Base-by-base conservation (phyloP, 2,113 vertebrate genomes). In the Neogale vison region DNA sequence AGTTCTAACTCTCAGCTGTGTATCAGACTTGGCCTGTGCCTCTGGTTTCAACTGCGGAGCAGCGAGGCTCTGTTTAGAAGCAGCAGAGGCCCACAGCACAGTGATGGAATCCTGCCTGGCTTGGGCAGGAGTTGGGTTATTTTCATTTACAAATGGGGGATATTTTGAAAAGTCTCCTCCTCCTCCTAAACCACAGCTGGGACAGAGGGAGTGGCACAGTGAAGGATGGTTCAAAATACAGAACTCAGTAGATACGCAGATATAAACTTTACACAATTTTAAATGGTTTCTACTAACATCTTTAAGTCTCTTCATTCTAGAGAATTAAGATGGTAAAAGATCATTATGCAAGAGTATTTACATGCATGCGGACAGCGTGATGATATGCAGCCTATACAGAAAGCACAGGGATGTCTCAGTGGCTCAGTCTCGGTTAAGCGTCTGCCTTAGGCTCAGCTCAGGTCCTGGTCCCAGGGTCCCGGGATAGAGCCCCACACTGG, bases 1-100 rank as follows among this genome's bases (percentile, higher is more conserved):
- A 96, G 96, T 97, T 82, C 96, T 97, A 74, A 98, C 97, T 93
- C 83, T 97, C 67, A 96, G 95, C 74, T 83, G 88, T 90, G 77
- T 45, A 96, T 95, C 84, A 96, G 90, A 95, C 97, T 94, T 97
- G 95, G 97, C 94, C 74, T 82, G 7, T 18, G 95, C 94, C 94
- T 92, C 84, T 57, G 83, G 26, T 50, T 82, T 69, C 18, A 93
- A 69, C 74, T 84, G 10, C 0, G 65, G 52, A 96, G 79, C 76
- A 92, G 50, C 29, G 57, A 12, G 80, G 86, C 18, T 96, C 79
- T 86, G 89, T 74, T 76, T 85, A 84, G 87, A 95, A 92, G 95
- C 14, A 55, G 57, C 80, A 90, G 74, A 88, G 57, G 63, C 84
- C 72, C 36, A 42, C 3, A 3, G 55, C 6, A 4, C 24, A 13